phyloP scores from a whole-genome alignment of 2,113 vertebrate species.

The Penelope pileata region DNA sequence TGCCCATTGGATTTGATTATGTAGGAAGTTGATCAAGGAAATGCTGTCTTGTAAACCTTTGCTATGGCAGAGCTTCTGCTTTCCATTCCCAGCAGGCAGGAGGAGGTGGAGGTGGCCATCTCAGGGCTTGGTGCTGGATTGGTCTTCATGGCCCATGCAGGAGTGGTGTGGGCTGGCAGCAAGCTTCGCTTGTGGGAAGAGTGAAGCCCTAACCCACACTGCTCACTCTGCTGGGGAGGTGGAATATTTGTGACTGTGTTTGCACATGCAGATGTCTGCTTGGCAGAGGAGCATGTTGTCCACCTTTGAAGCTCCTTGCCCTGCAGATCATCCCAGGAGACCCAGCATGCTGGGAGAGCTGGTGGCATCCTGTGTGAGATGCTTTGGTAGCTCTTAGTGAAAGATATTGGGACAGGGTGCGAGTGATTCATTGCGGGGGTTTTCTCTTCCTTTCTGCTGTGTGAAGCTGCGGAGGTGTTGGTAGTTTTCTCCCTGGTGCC shows the following conservation, averaged over 20 bases:
- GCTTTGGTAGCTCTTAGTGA: not conserved
- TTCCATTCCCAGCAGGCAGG: not conserved
- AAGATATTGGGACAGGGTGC: not conserved
- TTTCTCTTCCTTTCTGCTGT: not conserved
- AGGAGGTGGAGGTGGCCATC: not conserved
- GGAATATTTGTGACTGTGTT: not conserved
- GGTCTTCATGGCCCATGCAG: not conserved
- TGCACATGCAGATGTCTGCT: not conserved
- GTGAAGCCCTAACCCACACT: not conserved
- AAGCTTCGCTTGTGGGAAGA: not conserved
- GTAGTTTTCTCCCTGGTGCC: not conserved
- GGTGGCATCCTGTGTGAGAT: not conserved
- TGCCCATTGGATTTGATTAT: not conserved
- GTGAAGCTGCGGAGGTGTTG: not conserved
- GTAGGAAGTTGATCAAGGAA: not conserved
- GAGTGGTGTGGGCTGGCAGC: not conserved
- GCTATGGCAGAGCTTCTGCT: not conserved
- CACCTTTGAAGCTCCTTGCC: not conserved
- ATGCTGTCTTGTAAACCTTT: not conserved
- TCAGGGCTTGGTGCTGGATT: not conserved
- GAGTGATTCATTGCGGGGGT: not conserved
- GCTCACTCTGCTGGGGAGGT: not conserved
- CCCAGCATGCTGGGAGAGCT: not conserved
- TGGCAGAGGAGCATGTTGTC: not conserved
- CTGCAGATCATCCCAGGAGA: not conserved